Percentiles rank a stretch among this genome's conserved stretches.
Evolutionary conservation across 2,113 vertebrate genomes (phyloP).

Genomic region (Amazona vittata): DNA sequence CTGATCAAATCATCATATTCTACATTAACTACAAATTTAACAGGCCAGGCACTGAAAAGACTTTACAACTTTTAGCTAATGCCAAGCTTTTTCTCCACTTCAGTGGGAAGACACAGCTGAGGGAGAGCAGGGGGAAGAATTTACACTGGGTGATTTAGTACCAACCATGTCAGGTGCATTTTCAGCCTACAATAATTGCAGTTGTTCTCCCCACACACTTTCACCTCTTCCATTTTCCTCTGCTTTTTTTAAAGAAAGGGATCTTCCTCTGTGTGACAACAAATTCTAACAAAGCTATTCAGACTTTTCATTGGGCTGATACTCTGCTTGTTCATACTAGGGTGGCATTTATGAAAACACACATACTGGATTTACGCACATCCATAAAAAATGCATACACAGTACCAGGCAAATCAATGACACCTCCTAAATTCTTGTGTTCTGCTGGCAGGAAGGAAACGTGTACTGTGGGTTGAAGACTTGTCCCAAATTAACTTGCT

Average conservation of each 20-base stretch:
- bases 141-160: background rate
- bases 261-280: background rate
- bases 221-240: background rate
- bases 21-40: background rate
- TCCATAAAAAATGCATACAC: background rate
- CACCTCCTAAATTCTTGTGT: conserved; percentile 14
- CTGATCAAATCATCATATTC: background rate
- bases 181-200: background rate
- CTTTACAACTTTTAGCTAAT: background rate
- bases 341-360: background rate
- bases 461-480: conserved; percentile 83
- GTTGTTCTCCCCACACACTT: background rate
- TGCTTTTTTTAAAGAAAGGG: background rate
- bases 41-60: background rate
- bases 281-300: background rate
- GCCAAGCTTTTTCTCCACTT: background rate
- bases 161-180: background rate
- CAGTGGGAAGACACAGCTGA: background rate
- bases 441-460: conserved; percentile 79
- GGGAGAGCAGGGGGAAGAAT: background rate
- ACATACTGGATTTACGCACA: background rate
- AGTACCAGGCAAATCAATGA: background rate
- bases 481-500: conserved; percentile 80
- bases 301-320: background rate
- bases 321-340: background rate